These are phyloP conservation scores for Epinephelus moara DNA, from an alignment of 2,113 vertebrate species.

Conservation along the genomic window DNA sequence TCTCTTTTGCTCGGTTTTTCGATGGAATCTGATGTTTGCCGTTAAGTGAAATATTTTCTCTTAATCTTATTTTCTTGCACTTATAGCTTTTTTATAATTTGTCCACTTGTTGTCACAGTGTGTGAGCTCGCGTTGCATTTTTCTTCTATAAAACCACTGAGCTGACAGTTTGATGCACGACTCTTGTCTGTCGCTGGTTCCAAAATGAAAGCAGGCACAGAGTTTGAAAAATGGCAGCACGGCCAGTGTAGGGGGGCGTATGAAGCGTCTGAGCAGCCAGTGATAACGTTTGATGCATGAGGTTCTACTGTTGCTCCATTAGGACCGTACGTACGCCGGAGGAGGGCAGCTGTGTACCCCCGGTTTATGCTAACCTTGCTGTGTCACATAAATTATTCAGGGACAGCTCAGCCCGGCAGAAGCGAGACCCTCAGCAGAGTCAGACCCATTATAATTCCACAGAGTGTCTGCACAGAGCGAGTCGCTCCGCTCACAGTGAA, in stretches of 20 bases:
- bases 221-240: slow-evolving; percentile 7
- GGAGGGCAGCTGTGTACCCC: slow-evolving; percentile 29
- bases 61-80: too few species aligned
- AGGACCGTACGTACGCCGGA: neutral
- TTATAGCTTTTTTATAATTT: neutral
- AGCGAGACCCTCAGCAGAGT: slow-evolving; percentile 65
- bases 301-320: neutral
- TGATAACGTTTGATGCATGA: slow-evolving; percentile 37
- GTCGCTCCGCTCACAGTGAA: slow-evolving; percentile 4
- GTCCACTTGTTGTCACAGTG: neutral
- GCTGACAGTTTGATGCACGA: slow-evolving; percentile 10
- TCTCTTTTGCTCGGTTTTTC: too few species aligned
- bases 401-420: slow-evolving; percentile 41
- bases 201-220: neutral
- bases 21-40: too few species aligned
- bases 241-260: neutral
- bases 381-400: slow-evolving; percentile 72
- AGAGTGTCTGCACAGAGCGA: neutral
- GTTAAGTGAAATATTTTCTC: neutral
- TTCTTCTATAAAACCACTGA: neutral
- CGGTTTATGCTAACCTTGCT: slow-evolving; percentile 59
- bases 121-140: neutral
- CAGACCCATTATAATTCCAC: slow-evolving; percentile 39
- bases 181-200: neutral
- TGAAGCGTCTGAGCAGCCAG: slow-evolving; percentile 15